Conservation (phyloP, 2,888 invertebrate genomes). For the Epicampocera succincta region DNA sequence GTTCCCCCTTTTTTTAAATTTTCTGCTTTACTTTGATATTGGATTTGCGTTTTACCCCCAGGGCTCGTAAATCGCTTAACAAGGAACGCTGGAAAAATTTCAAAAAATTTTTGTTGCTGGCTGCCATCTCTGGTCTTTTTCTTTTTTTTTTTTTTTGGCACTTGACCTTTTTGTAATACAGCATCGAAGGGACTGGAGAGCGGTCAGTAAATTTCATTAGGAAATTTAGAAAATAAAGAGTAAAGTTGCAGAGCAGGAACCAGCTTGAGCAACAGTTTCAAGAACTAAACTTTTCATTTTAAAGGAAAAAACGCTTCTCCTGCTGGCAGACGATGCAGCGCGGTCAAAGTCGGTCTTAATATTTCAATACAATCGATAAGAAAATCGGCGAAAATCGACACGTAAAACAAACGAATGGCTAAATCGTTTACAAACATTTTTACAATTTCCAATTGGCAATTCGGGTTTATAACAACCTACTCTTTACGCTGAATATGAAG, state of each 20-base stretch:
- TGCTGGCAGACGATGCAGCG: too few relatives aligned
- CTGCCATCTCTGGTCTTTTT: background rate
- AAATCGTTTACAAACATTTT: too few relatives aligned
- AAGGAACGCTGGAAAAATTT: constrained; percentile 32
- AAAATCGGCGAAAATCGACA: too few relatives aligned
- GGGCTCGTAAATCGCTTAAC: constrained; percentile 61
- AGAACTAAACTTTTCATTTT: constrained; percentile 2
- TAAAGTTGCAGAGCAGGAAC: constrained; percentile 15
- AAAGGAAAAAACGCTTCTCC: too few relatives aligned
- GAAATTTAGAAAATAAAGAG: background rate
- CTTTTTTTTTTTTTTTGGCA: background rate
- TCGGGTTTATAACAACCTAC: too few relatives aligned
- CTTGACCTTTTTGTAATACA: constrained; percentile 44
- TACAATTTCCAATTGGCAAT: too few relatives aligned
- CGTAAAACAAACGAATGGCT: too few relatives aligned
- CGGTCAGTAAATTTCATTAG: constrained; percentile 23
- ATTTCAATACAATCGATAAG: too few relatives aligned
- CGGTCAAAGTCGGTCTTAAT: too few relatives aligned
- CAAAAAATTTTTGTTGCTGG: constrained; percentile 7
- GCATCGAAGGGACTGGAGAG: background rate
- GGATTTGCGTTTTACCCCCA: constrained; percentile 55
- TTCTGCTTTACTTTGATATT: background rate
- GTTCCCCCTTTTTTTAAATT: background rate
- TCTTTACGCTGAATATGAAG: too few relatives aligned
- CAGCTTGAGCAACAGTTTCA: background rate